Conservation (phyloP, 2,113 vertebrate genomes). For the Channa maculata region DNA sequence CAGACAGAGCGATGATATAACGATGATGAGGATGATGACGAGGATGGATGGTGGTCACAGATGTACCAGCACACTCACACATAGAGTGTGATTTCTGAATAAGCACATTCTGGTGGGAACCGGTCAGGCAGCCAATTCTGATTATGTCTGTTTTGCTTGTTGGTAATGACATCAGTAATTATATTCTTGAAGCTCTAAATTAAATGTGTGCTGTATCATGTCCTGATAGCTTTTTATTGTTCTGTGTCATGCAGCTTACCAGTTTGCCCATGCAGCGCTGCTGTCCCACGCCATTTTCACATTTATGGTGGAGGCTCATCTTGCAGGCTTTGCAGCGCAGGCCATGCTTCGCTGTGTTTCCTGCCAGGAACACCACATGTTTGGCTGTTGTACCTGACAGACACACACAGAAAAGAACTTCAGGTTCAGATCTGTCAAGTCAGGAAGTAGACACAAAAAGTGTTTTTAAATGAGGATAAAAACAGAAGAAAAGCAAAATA, state of each 20-base stretch:
- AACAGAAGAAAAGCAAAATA: slow-evolving; percentile 29
- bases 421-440: slow-evolving; percentile 27
- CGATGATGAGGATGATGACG: slow-evolving; percentile 60
- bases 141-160: slow-evolving; percentile 38
- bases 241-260: slow-evolving; percentile 82
- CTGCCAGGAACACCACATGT: slow-evolving; percentile 86
- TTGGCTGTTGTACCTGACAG: slow-evolving; percentile 87
- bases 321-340: slow-evolving; percentile 98
- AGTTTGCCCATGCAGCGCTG: slow-evolving; percentile 98
- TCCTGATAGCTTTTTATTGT: neutral
- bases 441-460: neutral
- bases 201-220: neutral
- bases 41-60: slow-evolving; percentile 58
- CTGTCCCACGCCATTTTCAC: slow-evolving; percentile 88
- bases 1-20: slow-evolving; percentile 65
- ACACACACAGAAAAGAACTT: slow-evolving; percentile 18
- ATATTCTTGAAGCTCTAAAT: slow-evolving; percentile 9
- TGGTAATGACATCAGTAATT: slow-evolving; percentile 28
- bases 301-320: slow-evolving; percentile 99
- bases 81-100: slow-evolving; percentile 73
- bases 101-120: slow-evolving; percentile 72
- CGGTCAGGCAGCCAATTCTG: slow-evolving; percentile 18
- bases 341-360: slow-evolving; percentile 92
- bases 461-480: slow-evolving; percentile 14
- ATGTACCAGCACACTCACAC: slow-evolving; percentile 68